Evolutionary conservation across 2,797 vertebrate species (phyloP).

Genomic region (Ibycter americanus): DNA sequence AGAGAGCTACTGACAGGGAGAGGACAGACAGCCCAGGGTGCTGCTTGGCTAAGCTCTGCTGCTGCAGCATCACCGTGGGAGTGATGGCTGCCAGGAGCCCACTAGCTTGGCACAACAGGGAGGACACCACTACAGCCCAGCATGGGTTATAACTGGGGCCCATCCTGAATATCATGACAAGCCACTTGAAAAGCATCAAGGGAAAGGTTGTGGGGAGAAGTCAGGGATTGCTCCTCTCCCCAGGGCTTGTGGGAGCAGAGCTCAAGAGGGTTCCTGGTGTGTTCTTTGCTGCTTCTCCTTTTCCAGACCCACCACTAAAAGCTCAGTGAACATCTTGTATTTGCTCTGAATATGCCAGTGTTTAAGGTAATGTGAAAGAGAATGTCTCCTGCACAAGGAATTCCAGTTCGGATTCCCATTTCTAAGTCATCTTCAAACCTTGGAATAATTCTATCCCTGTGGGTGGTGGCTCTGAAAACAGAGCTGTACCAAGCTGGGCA

Average conservation of each 20-base stretch:
- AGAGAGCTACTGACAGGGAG: neutral
- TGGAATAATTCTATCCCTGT: neutral
- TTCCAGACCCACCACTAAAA: neutral
- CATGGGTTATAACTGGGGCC: neutral
- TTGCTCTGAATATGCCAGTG: neutral
- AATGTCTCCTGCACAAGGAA: neutral
- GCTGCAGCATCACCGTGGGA: neutral
- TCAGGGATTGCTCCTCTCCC: neutral
- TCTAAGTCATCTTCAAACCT: neutral
- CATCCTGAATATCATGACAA: neutral
- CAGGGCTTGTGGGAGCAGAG: neutral
- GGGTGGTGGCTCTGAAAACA: neutral
- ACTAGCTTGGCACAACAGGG: accelerated
- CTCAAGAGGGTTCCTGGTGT: neutral
- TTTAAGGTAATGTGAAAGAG: neutral
- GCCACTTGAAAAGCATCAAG: neutral
- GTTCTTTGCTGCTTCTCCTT: neutral
- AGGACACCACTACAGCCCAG: neutral
- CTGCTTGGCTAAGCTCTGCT: neutral
- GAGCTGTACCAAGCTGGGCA: neutral
- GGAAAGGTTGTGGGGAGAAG: neutral
- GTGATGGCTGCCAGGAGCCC: neutral
- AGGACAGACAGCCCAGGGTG: neutral
- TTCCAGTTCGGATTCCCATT: neutral
- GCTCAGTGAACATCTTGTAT: accelerated